phyloP scores from a whole-genome alignment of 2,888 invertebrate species.

The Drosophila falleni region DNA sequence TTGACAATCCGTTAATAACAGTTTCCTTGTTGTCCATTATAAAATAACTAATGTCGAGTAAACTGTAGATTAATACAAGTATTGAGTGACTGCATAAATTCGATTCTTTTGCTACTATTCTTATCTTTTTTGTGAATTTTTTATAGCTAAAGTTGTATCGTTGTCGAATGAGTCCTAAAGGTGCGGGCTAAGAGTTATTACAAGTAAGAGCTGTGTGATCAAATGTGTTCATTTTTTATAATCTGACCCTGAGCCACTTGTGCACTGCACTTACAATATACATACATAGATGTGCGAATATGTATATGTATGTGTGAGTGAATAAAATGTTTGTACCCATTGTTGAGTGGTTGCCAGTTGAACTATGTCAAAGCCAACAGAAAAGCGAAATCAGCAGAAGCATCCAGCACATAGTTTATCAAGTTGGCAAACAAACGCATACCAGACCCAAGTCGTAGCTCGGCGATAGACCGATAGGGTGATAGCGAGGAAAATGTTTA shows the following conservation, averaged over 20 bases:
- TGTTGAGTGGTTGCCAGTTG: conserved; percentile 39
- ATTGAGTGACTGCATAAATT: background rate
- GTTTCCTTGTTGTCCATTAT: too few relatives aligned
- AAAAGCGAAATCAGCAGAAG: conserved; percentile 44
- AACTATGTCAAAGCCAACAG: conserved; percentile 50
- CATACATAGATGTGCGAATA: background rate
- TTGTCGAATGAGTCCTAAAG: conserved; percentile 7
- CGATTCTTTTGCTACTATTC: background rate
- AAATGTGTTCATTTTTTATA: conserved; percentile 52
- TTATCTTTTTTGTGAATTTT: conserved; percentile 3
- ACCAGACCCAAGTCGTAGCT: conserved; percentile 41
- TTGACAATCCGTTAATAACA: too few relatives aligned
- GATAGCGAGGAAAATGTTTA: background rate
- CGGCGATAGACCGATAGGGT: background rate
- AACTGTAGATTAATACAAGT: background rate
- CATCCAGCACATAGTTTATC: conserved; percentile 68
- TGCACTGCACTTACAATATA: conserved; percentile 8
- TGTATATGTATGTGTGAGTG: background rate
- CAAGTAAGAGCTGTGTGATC: conserved; percentile 35
- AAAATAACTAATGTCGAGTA: too few relatives aligned
- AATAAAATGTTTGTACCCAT: conserved; percentile 32
- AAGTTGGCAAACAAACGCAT: conserved; percentile 74
- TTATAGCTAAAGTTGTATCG: background rate
- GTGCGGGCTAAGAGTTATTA: conserved; percentile 1
- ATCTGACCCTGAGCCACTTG: conserved; percentile 36